These are phyloP conservation scores for Hermaeophaga mercurialis DNA, from an alignment of 2,888 invertebrate species.

Conservation along the genomic window DNA sequence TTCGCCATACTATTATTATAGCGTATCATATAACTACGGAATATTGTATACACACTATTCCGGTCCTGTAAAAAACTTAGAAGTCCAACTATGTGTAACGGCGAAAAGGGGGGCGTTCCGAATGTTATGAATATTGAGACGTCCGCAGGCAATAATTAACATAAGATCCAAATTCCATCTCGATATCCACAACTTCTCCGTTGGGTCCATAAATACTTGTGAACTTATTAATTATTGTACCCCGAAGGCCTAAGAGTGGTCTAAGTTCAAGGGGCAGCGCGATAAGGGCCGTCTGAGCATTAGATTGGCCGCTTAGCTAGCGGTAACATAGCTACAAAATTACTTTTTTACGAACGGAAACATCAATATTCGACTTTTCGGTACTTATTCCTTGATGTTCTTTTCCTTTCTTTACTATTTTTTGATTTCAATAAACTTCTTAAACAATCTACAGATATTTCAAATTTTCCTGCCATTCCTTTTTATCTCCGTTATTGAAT, in stretches of 20 bases:
- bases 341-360: no score
- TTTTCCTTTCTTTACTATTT: no score
- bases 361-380: no score
- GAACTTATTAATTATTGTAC: slow-evolving; percentile 36
- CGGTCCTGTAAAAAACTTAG: slow-evolving; percentile 30
- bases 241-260: slow-evolving; percentile 16
- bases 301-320: not conserved
- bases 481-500: no score
- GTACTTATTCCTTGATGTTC: no score
- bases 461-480: no score
- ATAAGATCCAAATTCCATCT: slow-evolving; percentile 46
- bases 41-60: no score
- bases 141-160: slow-evolving; percentile 55
- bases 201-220: slow-evolving; percentile 34
- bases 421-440: no score
- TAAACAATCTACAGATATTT: no score
- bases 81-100: slow-evolving; percentile 52
- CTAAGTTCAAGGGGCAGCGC: slow-evolving; percentile 14
- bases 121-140: slow-evolving; percentile 55
- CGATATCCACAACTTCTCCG: slow-evolving; percentile 31
- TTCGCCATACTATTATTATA: no score
- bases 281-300: slow-evolving; percentile 2
- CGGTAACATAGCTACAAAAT: no score
- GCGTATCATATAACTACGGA: no score
- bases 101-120: slow-evolving; percentile 45